Conservation (phyloP, 2,888 invertebrate species). For the Allolobophora icterica region DNA sequence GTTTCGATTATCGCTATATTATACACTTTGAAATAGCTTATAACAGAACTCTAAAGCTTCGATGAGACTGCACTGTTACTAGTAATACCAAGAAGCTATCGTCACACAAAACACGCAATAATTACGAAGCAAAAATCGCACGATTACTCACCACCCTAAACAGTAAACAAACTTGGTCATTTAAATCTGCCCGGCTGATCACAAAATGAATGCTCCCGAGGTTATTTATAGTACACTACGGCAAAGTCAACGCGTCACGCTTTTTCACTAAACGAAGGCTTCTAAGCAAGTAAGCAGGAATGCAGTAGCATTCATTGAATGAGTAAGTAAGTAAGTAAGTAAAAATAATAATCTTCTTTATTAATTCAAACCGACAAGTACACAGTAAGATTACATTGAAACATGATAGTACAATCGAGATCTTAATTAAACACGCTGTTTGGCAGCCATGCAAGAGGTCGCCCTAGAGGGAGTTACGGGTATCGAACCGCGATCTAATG, state of each 20-base stretch:
- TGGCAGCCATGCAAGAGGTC: too few relatives aligned
- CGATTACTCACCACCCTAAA: not conserved
- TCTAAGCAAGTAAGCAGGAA: not conserved
- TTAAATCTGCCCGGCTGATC: not conserved
- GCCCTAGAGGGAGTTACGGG: too few relatives aligned
- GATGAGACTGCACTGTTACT: not conserved
- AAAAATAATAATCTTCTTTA: too few relatives aligned
- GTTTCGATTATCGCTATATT: not conserved
- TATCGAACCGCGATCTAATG: too few relatives aligned
- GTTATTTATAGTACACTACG: not conserved
- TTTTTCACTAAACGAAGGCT: not conserved
- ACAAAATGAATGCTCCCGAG: not conserved
- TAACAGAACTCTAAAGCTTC: not conserved
- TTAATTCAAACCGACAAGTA: too few relatives aligned
- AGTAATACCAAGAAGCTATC: not conserved
- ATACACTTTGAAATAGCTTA: not conserved
- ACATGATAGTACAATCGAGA: too few relatives aligned
- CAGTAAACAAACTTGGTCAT: constrained; percentile 11
- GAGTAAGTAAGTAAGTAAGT: not conserved
- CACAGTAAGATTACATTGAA: too few relatives aligned
- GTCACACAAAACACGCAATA: constrained; percentile 3
- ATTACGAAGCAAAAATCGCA: constrained; percentile 17
- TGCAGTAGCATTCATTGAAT: too few relatives aligned
- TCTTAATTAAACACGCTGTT: too few relatives aligned
- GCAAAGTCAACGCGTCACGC: not conserved